Evolutionary conservation across 2,113 vertebrate genomes (phyloP).

Genomic region (Ia io): DNA sequence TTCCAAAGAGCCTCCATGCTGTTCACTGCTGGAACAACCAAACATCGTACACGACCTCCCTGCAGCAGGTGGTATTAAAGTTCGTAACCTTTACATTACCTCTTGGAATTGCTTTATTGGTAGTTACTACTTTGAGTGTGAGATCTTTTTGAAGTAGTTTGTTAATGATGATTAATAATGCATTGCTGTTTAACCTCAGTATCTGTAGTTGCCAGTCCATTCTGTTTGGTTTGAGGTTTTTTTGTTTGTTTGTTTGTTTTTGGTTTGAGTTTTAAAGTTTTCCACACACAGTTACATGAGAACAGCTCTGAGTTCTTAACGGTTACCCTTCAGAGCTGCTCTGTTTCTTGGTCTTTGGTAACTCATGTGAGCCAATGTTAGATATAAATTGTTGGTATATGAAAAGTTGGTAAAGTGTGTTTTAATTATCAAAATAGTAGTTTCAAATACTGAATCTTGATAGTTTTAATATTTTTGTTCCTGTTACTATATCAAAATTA

Average conservation of each 20-base stretch:
- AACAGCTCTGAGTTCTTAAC: not conserved
- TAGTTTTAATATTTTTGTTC: not conserved
- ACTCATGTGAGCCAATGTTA: not conserved
- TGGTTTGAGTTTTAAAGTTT: not conserved
- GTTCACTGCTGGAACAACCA: constrained; percentile 90
- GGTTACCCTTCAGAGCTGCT: not conserved
- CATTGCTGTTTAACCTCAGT: not conserved
- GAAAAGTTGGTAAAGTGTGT: not conserved
- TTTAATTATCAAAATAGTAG: not conserved
- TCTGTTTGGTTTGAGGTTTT: not conserved
- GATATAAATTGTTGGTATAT: not conserved
- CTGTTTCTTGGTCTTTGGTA: not conserved
- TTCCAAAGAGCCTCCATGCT: constrained; percentile 80
- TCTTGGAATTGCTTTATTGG: not conserved
- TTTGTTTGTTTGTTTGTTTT: too few relatives aligned
- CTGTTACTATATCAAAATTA: not conserved
- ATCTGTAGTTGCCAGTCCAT: not conserved
- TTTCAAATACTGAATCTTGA: not conserved
- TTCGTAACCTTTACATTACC: not conserved
- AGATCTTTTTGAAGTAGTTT: not conserved
- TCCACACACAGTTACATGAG: not conserved
- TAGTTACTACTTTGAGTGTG: rapidly evolving
- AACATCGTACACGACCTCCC: constrained; percentile 92
- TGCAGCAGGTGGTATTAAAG: constrained; percentile 88
- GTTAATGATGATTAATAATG: not conserved